Evolutionary conservation across 2,797 vertebrate species (phyloP).

Genomic region (Scolopax bukidnonensis): DNA sequence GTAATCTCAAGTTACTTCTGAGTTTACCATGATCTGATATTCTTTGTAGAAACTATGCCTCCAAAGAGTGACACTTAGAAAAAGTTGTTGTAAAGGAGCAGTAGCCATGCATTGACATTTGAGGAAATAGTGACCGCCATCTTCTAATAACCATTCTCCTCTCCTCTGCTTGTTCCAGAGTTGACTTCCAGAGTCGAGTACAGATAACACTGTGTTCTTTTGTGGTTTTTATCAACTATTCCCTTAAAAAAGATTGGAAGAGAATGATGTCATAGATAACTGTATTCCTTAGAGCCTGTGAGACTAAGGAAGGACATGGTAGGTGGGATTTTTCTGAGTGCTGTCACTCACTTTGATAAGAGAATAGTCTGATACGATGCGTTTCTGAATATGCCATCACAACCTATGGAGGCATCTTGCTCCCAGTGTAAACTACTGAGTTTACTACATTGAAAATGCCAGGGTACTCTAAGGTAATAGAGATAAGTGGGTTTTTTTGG

Average conservation of each 20-base stretch:
- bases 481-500: neutral
- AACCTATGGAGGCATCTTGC: neutral
- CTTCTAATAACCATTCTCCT: neutral
- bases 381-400: neutral
- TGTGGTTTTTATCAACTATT: neutral
- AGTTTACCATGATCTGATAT: neutral
- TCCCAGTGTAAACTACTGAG: neutral
- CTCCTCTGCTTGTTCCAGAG: neutral
- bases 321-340: neutral
- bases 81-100: neutral
- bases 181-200: neutral
- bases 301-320: neutral
- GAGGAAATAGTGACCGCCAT: neutral
- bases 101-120: neutral
- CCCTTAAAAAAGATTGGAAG: neutral
- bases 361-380: neutral
- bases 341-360: neutral
- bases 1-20: neutral
- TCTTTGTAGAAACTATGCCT: neutral
- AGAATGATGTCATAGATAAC: neutral
- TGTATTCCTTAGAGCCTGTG: neutral
- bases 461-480: neutral
- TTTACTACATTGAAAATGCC: neutral
- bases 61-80: rapidly evolving
- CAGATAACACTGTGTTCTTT: neutral